phyloP scores from a whole-genome alignment of 2,113 vertebrate species.

The Aphelocoma coerulescens region DNA sequence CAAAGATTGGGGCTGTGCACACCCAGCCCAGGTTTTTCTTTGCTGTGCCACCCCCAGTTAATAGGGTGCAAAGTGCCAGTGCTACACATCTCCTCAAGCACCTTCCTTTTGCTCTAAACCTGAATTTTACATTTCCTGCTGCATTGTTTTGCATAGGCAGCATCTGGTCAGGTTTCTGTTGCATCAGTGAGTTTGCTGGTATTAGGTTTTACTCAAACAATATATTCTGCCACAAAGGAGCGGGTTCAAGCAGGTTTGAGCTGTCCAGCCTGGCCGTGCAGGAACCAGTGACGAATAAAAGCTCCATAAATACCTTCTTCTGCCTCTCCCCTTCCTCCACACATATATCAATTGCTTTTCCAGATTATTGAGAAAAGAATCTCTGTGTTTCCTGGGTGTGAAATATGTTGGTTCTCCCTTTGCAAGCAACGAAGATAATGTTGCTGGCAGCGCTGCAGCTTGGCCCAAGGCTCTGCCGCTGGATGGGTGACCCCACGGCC shows the following conservation, averaged over 20 bases:
- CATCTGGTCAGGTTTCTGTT: neutral
- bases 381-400: neutral
- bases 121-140: neutral
- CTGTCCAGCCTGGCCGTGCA: neutral
- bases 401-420: neutral
- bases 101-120: neutral
- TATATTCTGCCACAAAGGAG: neutral
- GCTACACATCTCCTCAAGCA: neutral
- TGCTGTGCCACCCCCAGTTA: neutral
- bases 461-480: neutral
- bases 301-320: neutral
- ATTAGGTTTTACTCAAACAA: neutral
- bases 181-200: neutral
- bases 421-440: neutral
- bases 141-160: neutral
- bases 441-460: neutral
- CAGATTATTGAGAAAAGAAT: neutral
- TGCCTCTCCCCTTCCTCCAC: neutral
- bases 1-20: neutral
- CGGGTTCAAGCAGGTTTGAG: neutral
- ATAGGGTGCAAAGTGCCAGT: neutral
- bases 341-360: neutral
- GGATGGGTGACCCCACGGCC: neutral
- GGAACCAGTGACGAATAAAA: neutral
- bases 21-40: neutral